These are phyloP conservation scores for Phoxinus phoxinus DNA, from an alignment of 2,113 vertebrate species.

Conservation along the genomic window DNA sequence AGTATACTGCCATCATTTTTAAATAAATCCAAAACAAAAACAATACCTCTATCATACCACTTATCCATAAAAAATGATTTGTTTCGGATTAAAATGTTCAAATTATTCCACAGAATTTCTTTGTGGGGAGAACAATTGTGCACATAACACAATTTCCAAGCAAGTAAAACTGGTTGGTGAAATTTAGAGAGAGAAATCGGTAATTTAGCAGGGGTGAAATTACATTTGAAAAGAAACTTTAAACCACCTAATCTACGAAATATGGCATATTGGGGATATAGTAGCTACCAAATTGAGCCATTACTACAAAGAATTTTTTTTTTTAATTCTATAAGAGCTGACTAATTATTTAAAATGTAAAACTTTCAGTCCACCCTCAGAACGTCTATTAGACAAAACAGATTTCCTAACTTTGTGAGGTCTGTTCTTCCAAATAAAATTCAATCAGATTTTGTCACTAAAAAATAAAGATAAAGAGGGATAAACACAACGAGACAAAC, in stretches of 20 bases:
- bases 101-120: too few species aligned
- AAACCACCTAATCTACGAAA: too few species aligned
- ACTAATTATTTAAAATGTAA: neutral
- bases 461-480: neutral
- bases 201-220: too few species aligned
- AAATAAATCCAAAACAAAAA: slow-evolving; percentile 9
- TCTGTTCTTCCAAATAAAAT: neutral
- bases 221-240: too few species aligned
- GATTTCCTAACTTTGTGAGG: neutral
- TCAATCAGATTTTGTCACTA: neutral
- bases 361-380: neutral
- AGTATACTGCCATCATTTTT: neutral
- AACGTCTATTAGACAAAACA: neutral
- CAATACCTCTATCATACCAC: neutral
- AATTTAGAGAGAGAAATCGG: too few species aligned
- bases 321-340: neutral
- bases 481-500: neutral
- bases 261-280: neutral
- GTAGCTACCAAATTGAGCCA: neutral
- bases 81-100: neutral
- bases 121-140: too few species aligned
- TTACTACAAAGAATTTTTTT: neutral
- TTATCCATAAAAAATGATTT: neutral
- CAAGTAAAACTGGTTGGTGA: too few species aligned
- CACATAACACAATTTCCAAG: too few species aligned